Evolutionary conservation across 2,888 invertebrate species (phyloP).

Genomic region (Metacarcinus magister): DNA sequence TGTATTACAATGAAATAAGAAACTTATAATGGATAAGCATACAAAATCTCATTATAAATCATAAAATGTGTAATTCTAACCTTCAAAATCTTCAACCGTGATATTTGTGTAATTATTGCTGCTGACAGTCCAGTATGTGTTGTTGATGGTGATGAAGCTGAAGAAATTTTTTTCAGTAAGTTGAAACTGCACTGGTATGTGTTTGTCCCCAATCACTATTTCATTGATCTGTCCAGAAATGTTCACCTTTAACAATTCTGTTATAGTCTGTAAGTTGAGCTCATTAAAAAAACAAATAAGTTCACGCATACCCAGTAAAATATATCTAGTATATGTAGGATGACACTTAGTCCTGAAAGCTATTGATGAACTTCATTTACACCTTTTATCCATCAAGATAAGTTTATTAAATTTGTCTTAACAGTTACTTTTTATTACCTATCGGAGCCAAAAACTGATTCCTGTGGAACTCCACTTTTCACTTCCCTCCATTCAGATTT

Average conservation of each 20-base stretch:
- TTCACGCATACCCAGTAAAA: too few relatives aligned
- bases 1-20: not conserved
- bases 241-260: not conserved
- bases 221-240: slow-evolving; percentile 57
- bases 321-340: too few relatives aligned
- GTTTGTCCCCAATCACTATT: slow-evolving; percentile 39
- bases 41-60: not conserved
- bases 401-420: too few relatives aligned
- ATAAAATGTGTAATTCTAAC: slow-evolving; percentile 28
- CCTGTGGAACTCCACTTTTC: too few relatives aligned
- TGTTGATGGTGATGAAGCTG: slow-evolving; percentile 60
- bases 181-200: slow-evolving; percentile 57
- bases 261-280: not conserved
- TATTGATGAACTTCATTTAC: too few relatives aligned
- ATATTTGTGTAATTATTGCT: slow-evolving; percentile 57
- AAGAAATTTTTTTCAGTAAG: not conserved
- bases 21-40: not conserved
- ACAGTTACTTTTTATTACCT: too few relatives aligned
- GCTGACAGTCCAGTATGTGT: slow-evolving; percentile 58
- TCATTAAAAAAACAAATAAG: not conserved
- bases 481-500: too few relatives aligned
- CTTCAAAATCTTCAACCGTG: slow-evolving; percentile 61
- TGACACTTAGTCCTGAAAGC: too few relatives aligned
- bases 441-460: too few relatives aligned
- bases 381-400: too few relatives aligned